A percentile compares a stretch with the other conserved stretches of the same genome.
These are phyloP conservation scores for Sinosuthora webbiana DNA, from an alignment of 2,113 vertebrate genomes.

Conservation along the genomic window DNA sequence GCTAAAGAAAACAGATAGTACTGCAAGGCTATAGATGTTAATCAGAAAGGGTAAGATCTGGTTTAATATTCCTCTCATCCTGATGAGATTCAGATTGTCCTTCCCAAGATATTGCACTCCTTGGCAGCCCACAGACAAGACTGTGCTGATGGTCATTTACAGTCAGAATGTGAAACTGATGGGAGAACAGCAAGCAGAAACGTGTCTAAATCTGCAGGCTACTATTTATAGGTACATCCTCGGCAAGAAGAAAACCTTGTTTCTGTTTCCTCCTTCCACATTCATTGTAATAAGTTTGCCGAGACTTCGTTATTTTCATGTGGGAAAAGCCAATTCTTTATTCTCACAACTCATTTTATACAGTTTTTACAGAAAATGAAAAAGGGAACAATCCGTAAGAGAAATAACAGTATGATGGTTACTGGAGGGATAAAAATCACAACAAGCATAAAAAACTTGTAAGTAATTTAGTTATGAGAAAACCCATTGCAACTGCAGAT, in stretches of 20 bases:
- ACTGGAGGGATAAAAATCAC: background rate
- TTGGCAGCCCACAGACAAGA: background rate
- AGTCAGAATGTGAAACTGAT: background rate
- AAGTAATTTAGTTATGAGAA: no score
- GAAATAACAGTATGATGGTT: background rate
- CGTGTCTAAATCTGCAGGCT: background rate
- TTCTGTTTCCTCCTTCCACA: background rate
- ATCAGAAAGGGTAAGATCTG: background rate
- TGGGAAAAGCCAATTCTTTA: background rate
- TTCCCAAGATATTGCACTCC: background rate
- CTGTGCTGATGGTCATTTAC: background rate
- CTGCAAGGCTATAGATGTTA: background rate
- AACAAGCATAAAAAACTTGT: background rate
- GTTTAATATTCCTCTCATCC: background rate
- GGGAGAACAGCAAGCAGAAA: background rate
- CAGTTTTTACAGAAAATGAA: background rate
- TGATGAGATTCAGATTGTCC: background rate
- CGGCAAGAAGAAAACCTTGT: background rate
- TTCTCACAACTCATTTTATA: background rate
- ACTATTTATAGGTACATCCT: background rate
- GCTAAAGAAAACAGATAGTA: background rate
- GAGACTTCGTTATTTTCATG: background rate
- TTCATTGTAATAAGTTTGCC: background rate
- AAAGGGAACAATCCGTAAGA: background rate
- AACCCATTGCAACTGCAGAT: no score